Evolutionary conservation across 2,888 invertebrate genomes (phyloP).

Genomic region (Trachelus stipa): DNA sequence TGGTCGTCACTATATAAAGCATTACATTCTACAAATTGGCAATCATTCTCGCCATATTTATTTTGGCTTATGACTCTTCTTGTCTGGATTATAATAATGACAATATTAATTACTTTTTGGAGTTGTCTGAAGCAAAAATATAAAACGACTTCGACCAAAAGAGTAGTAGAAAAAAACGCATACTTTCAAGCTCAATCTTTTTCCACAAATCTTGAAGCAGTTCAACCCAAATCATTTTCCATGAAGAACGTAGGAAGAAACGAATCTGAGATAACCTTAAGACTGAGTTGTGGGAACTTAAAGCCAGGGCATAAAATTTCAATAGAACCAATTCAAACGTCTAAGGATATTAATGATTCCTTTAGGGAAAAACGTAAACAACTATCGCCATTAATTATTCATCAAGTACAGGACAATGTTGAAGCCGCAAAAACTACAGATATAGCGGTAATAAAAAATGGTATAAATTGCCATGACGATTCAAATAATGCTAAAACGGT

Average conservation of each 20-base stretch:
- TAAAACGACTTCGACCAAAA: no score
- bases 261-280: no score
- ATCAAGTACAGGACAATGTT: conserved; percentile 32
- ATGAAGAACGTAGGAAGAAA: no score
- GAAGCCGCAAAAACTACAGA: not conserved
- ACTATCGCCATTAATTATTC: conserved; percentile 43
- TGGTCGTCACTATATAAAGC: conserved; percentile 39
- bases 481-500: no score
- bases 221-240: no score
- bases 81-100: conserved; percentile 16
- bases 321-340: no score
- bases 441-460: conserved; percentile 6
- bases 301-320: no score
- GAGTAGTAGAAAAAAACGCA: no score
- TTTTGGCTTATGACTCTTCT: conserved; percentile 37
- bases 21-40: conserved; percentile 23
- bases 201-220: no score
- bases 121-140: not conserved
- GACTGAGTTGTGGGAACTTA: no score
- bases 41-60: conserved; percentile 31
- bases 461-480: not conserved
- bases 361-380: conserved; percentile 16
- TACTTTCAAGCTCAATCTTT: no score
- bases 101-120: not conserved
- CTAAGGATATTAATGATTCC: no score